phyloP scores from a whole-genome alignment of 1,140 invertebrate genomes.

The Microplitis demolitor region DNA sequence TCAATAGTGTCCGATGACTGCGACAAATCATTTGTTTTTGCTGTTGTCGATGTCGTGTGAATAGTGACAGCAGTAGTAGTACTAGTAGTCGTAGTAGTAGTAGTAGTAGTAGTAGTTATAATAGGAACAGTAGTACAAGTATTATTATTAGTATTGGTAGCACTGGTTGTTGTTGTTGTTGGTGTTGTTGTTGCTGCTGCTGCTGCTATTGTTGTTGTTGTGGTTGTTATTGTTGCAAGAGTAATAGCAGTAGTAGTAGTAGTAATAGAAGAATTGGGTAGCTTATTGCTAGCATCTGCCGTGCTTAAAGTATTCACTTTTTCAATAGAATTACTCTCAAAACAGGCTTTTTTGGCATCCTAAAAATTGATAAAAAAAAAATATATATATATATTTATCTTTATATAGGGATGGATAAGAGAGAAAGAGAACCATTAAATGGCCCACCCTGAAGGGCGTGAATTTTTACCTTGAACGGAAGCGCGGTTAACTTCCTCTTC shows the following conservation, averaged over 20 bases:
- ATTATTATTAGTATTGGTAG: too few relatives aligned
- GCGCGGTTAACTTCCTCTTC: slow-evolving; percentile 62
- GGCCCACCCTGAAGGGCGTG: slow-evolving; percentile 33
- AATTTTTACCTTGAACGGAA: slow-evolving; percentile 59
- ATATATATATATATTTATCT: background rate
- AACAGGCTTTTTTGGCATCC: slow-evolving; percentile 48
- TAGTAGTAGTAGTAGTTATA: too few relatives aligned
- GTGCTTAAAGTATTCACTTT: slow-evolving; percentile 32
- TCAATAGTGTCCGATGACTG: slow-evolving; percentile 42
- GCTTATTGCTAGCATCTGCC: slow-evolving; percentile 7
- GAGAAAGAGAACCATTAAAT: slow-evolving; percentile 17
- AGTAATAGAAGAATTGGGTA: background rate
- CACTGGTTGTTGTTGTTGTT: background rate
- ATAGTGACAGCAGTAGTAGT: too few relatives aligned
- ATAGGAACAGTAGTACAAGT: too few relatives aligned
- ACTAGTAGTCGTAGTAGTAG: too few relatives aligned
- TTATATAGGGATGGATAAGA: background rate
- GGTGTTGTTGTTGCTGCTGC: background rate
- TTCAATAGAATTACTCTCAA: slow-evolving; percentile 42
- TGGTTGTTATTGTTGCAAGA: too few relatives aligned
- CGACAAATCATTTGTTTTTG: background rate
- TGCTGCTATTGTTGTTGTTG: too few relatives aligned
- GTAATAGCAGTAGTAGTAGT: too few relatives aligned
- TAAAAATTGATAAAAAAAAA: slow-evolving; percentile 33
- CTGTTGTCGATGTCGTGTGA: background rate